Evolutionary conservation across 2,888 invertebrate genomes (phyloP), one percentile per base, ranked within the genome.

Genomic region (Epirrhoe tristata): DNA sequence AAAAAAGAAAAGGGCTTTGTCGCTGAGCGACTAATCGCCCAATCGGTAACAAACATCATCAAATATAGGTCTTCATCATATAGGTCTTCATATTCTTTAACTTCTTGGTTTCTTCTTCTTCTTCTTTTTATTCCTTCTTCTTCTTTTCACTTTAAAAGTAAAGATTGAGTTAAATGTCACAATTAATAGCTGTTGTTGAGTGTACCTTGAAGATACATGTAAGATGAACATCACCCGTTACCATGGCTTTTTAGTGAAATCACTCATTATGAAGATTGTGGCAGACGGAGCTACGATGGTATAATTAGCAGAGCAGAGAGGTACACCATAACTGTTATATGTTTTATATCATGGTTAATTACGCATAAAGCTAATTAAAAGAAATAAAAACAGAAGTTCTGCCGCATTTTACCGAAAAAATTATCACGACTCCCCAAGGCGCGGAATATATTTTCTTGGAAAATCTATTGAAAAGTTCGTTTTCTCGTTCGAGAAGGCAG

Each of bases 211-310:
- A 39, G 12, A 8, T 16, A 39, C 39, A 43, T 39, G 58, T 56
- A 34, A 76, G 81, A 80, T 82, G 14, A 79, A 64, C 67, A 80
- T 81, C 79, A 68, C 46, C 67, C 64, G 74, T 71, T 74, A 75
- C 39, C 65, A 32, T 39, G 39, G 48, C 17, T 61, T 39, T 71
- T 70, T 63, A 68, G 79, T 78, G 80, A 82, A 82, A 80, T 79
- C 77, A 78, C 74, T 79, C 75, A 72, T 77, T 76, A 79, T 76
- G 70, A 77, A 77, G 68, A 73, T 82, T 12, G 14, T 14, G 12
- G 14, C 16, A 48, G 48, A 48, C 14, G 14, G 16, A 48, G 32
- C 34, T 31, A 56, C 43, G 56, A 56, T 43, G 39, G 17, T 39
- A 24, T 56, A 59, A 59, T 59, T 58, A 36, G 59, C 50, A 58